Evolutionary conservation across 2,113 vertebrate genomes (phyloP).

Genomic region (Larimichthys polyactis): DNA sequence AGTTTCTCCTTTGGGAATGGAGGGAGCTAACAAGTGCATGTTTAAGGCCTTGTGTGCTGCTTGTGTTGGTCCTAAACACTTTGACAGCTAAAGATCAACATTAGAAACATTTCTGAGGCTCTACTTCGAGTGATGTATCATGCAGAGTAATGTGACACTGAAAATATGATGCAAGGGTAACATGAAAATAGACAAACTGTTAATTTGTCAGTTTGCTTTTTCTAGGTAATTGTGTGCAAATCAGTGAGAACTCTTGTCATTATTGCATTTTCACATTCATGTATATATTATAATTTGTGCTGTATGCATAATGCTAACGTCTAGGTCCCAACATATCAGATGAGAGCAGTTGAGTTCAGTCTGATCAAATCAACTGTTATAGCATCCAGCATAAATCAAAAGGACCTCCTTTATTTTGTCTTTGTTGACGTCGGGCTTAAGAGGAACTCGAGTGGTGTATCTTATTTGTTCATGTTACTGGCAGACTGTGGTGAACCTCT

Average conservation of each 20-base stretch:
- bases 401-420: not conserved
- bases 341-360: not conserved
- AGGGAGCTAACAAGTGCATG: too few relatives aligned
- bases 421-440: not conserved
- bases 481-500: not conserved
- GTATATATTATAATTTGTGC: too few relatives aligned
- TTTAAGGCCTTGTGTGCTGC: not conserved
- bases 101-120: not conserved
- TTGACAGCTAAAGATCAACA: not conserved
- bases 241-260: not conserved
- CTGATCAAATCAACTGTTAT: not conserved
- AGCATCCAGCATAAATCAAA: not conserved
- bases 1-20: not conserved
- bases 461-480: too few relatives aligned
- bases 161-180: not conserved
- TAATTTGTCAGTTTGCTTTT: too few relatives aligned
- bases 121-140: not conserved
- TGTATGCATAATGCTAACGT: not conserved
- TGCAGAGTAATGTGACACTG: not conserved
- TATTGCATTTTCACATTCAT: not conserved
- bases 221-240: too few relatives aligned
- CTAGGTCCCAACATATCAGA: not conserved
- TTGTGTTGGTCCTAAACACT: not conserved
- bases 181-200: too few relatives aligned
- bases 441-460: not conserved